phyloP scores from a whole-genome alignment of 2,113 vertebrate species.

The Melanocharis versteri region DNA sequence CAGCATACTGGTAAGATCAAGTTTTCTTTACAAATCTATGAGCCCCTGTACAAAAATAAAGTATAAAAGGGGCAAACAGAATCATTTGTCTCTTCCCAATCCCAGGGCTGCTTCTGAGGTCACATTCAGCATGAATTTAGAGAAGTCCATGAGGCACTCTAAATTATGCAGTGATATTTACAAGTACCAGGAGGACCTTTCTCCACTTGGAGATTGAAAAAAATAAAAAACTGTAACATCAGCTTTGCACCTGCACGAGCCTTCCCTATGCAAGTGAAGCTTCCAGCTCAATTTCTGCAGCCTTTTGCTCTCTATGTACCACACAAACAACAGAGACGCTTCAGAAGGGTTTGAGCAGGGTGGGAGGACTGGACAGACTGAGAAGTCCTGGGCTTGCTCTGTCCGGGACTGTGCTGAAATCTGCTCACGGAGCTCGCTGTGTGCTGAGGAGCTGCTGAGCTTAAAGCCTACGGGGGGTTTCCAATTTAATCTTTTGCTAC shows the following conservation, averaged over 20 bases:
- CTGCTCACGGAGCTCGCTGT: background rate
- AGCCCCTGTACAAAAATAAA: conserved; percentile 57
- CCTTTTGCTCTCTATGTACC: background rate
- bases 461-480: background rate
- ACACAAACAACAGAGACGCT: background rate
- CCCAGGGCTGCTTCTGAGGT: conserved; percentile 34
- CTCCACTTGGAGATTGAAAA: background rate
- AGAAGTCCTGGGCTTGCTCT: background rate
- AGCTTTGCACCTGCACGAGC: background rate
- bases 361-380: background rate
- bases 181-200: conserved; percentile 13
- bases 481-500: background rate
- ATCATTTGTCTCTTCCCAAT: conserved; percentile 14
- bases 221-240: accelerated
- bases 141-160: background rate
- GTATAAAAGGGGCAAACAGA: conserved; percentile 45
- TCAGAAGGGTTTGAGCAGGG: background rate
- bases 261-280: background rate
- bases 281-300: background rate
- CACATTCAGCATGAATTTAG: conserved; percentile 24
- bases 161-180: conserved; percentile 35
- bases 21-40: conserved; percentile 47
- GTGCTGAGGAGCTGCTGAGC: background rate
- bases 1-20: conserved; percentile 35
- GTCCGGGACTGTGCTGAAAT: background rate